These are phyloP conservation scores for Endomychus coccineus DNA, from an alignment of 2,888 invertebrate genomes.

Conservation along the genomic window DNA sequence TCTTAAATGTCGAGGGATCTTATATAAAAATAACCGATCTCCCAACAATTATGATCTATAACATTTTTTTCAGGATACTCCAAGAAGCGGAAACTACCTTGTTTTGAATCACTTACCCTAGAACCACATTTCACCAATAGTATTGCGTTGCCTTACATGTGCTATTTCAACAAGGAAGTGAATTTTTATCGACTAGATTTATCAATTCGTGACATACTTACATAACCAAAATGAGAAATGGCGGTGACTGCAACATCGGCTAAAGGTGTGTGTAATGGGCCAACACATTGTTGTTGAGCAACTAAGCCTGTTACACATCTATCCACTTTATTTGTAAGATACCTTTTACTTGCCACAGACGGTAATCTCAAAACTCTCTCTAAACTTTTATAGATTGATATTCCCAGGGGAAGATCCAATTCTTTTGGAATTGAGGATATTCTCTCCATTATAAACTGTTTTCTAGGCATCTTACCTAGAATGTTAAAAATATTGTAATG, in stretches of 20 bases:
- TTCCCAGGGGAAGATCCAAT: conserved; percentile 30
- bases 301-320: conserved; percentile 91
- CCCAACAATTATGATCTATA: no score
- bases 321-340: conserved; percentile 91
- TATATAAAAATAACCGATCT: no score
- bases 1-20: no score
- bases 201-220: conserved; percentile 35
- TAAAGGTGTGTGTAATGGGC: conserved; percentile 91
- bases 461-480: conserved; percentile 69
- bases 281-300: conserved; percentile 97
- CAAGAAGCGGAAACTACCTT: no score
- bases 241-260: conserved; percentile 91
- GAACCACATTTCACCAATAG: no score
- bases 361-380: conserved; percentile 79
- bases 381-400: conserved; percentile 57
- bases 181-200: neutral
- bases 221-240: conserved; percentile 71
- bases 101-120: no score
- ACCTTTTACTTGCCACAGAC: conserved; percentile 90
- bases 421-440: conserved; percentile 29
- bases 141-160: no score
- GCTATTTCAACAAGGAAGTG: neutral
- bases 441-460: conserved; percentile 51
- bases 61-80: no score
- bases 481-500: no score